Evolutionary conservation across 2,888 invertebrate genomes (phyloP).

Genomic region (Watsonalla cultraria): DNA sequence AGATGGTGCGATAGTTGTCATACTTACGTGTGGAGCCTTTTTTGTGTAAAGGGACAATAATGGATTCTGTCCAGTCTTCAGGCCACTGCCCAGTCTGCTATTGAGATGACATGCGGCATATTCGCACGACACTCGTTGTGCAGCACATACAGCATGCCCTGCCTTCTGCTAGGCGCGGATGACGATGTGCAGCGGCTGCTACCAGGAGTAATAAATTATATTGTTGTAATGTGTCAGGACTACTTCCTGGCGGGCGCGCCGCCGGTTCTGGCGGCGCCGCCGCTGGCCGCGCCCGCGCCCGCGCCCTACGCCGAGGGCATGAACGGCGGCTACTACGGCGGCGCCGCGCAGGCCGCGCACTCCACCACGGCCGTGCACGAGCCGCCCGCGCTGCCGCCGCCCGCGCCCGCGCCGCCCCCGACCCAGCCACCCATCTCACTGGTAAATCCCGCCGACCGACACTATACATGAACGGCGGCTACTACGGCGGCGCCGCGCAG

Average conservation of each 20-base stretch:
- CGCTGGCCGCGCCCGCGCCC: slow-evolving; percentile 44
- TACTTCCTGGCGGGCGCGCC: slow-evolving; percentile 83
- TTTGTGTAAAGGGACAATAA: too few species aligned
- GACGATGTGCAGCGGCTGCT: too few species aligned
- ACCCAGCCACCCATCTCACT: slow-evolving; percentile 55
- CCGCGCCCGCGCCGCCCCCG: slow-evolving; percentile 57
- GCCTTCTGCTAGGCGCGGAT: too few species aligned
- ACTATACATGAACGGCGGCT: slow-evolving; percentile 82
- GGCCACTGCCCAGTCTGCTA: slow-evolving; percentile 74
- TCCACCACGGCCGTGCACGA: slow-evolving; percentile 84
- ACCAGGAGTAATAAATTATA: too few species aligned
- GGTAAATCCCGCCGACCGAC: slow-evolving; percentile 21
- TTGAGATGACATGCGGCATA: too few species aligned
- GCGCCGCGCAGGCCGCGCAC: slow-evolving; percentile 91
- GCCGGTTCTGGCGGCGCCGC: slow-evolving; percentile 39
- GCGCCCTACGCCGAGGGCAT: slow-evolving; percentile 63
- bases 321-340: slow-evolving; percentile 85
- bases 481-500: too few species aligned
- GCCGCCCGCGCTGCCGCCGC: slow-evolving; percentile 54
- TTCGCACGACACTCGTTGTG: too few species aligned
- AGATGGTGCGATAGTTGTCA: too few species aligned
- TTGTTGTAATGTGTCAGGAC: slow-evolving; percentile 38
- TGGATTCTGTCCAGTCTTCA: too few species aligned
- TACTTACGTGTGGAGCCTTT: too few species aligned
- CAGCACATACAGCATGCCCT: too few species aligned